phyloP scores from a whole-genome alignment of 2,113 vertebrate genomes.

The Tor tambroides region DNA sequence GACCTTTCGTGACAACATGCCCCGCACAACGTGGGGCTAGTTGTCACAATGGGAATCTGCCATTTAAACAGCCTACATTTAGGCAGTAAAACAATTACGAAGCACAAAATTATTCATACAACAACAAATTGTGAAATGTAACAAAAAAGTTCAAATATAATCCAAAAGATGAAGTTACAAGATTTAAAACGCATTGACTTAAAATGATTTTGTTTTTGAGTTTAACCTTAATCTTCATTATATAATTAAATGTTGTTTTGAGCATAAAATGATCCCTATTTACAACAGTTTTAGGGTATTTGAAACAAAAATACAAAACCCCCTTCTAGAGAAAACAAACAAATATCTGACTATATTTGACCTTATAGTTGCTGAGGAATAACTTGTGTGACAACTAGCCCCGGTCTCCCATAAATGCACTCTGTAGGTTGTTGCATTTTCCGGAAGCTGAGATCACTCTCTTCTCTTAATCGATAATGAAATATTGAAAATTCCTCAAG shows the following conservation, averaged over 20 bases:
- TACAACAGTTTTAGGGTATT: not conserved
- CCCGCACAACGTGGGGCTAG: not conserved
- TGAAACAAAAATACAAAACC: not conserved
- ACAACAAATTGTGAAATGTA: not conserved
- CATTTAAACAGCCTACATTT: not conserved
- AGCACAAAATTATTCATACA: not conserved
- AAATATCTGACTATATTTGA: not conserved
- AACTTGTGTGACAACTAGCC: not conserved
- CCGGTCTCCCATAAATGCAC: not conserved
- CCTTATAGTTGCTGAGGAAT: not conserved
- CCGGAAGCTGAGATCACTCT: not conserved
- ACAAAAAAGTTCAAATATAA: not conserved
- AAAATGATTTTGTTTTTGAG: not conserved
- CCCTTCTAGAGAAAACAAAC: not conserved
- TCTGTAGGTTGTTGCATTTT: not conserved
- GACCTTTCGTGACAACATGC: not conserved
- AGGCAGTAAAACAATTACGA: not conserved
- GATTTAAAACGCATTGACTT: not conserved
- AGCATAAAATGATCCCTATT: not conserved
- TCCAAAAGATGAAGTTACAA: not conserved
- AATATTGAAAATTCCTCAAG: slow-evolving; percentile 44
- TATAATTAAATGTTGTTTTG: not conserved
- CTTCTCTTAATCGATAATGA: slow-evolving; percentile 51
- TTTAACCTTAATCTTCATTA: not conserved
- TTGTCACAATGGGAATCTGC: not conserved